A percentile compares a stretch with the other conserved stretches of the same genome.
phyloP scores from a whole-genome alignment of 2,797 vertebrate genomes.

The Prionace glauca region DNA sequence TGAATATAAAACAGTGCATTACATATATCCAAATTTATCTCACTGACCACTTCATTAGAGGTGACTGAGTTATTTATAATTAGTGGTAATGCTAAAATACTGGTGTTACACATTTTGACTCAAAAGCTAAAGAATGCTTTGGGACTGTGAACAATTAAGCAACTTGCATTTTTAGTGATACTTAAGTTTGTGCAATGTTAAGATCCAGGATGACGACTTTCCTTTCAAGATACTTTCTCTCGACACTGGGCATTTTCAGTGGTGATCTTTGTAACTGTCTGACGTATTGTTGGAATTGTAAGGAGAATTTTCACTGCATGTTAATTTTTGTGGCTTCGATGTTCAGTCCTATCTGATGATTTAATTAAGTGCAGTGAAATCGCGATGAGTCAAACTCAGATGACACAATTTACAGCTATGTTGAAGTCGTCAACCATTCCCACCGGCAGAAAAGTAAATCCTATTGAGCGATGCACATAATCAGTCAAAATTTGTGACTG shows the following conservation, averaged over 20 bases:
- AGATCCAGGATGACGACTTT: neutral
- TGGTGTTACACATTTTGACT: neutral
- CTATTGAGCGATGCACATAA: neutral
- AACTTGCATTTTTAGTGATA: neutral
- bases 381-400: neutral
- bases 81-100: conserved; percentile 15
- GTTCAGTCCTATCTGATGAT: neutral
- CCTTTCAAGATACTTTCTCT: neutral
- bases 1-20: conserved; percentile 33
- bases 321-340: neutral
- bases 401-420: neutral
- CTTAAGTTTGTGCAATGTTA: neutral
- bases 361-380: neutral
- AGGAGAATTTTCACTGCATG: neutral
- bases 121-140: neutral
- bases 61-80: neutral
- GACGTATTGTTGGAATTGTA: neutral
- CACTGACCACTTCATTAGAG: neutral
- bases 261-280: neutral
- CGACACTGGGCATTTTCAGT: neutral
- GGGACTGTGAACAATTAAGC: neutral
- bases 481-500: neutral
- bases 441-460: neutral
- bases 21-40: conserved; percentile 34
- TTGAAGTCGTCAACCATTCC: too few species aligned